Evolutionary conservation across 2,888 invertebrate species (phyloP), one percentile per base, ranked within the genome.

Genomic region (Microchrysa polita): DNA sequence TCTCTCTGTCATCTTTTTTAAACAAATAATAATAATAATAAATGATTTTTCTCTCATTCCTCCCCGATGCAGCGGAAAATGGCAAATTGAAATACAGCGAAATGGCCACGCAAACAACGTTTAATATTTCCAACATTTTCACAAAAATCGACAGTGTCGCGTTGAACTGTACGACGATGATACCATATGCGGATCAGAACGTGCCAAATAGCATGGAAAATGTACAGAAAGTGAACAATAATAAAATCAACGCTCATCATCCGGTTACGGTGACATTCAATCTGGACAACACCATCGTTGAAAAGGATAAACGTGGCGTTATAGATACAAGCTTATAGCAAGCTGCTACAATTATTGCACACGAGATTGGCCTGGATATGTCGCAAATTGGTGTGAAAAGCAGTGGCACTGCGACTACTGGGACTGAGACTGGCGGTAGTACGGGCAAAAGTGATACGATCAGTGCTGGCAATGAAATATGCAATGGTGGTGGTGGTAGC

Each of bases 41-140:
- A 34, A 34, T 7, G 4, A 34, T 34, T 71, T 34, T 9, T 57
- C 40, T 40, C 34, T 40, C 34, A 71, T 40, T 53, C 53, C n/a
- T n/a, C n/a, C n/a, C n/a, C n/a, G 7, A 34, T 52, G 1, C 59
- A 81, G 80, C 81, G 74, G 80, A 81, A 75, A 80, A 80, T 40
- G 77, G 81, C 0, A 81, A 81, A 76, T 77, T 82, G 53, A 83
- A 83, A 63, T 79, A 84, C 18, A 84, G 83, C 73, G 85, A 85
- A 76, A 85, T 85, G 81, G 85, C 85, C 59, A 85, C 85, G 5
- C 85, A 85, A 79, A 85, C 85, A 1, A 82, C 85, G 23, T n/a
- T n/a, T n/a, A 80, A 82, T 42, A 79, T 84, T 72, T 81, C 84
- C 42, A 84, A 81, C 76, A 82, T 85, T 72, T 82, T 85, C 76